Evolutionary conservation across 2,797 vertebrate genomes (phyloP).

Genomic region (Molossus alvarezi): DNA sequence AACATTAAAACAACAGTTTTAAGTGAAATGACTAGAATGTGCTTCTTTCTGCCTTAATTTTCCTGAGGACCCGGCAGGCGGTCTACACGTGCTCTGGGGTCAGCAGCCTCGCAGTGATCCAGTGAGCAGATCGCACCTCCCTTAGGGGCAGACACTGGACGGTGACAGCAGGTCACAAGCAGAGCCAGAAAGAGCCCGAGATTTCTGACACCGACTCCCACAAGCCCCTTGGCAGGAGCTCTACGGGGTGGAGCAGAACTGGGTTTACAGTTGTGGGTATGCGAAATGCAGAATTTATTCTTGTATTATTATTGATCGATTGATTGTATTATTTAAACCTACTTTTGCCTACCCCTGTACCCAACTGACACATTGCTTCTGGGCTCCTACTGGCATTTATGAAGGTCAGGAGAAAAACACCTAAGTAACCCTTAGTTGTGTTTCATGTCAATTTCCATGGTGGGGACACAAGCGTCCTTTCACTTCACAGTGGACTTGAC

Average conservation of each 20-base stretch:
- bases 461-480: not conserved
- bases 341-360: not conserved
- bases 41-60: not conserved
- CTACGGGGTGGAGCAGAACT: not conserved
- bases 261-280: not conserved
- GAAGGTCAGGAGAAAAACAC: constrained; percentile 2
- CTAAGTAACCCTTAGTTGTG: not conserved
- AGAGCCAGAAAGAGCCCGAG: not conserved
- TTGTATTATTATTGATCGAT: fast-evolving
- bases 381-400: not conserved
- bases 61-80: not conserved
- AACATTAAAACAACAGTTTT: too few relatives aligned
- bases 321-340: not conserved
- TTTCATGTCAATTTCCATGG: not conserved
- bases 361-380: not conserved
- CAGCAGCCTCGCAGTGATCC: not conserved
- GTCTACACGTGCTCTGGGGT: not conserved
- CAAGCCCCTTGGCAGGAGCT: not conserved
- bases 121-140: not conserved
- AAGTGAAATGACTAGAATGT: not conserved
- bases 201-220: not conserved
- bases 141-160: not conserved
- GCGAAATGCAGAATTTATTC: not conserved
- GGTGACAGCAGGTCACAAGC: not conserved
- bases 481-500: not conserved